These are phyloP conservation scores for Polydrusus cervinus DNA, from an alignment of 2,888 invertebrate genomes.

Conservation along the genomic window DNA sequence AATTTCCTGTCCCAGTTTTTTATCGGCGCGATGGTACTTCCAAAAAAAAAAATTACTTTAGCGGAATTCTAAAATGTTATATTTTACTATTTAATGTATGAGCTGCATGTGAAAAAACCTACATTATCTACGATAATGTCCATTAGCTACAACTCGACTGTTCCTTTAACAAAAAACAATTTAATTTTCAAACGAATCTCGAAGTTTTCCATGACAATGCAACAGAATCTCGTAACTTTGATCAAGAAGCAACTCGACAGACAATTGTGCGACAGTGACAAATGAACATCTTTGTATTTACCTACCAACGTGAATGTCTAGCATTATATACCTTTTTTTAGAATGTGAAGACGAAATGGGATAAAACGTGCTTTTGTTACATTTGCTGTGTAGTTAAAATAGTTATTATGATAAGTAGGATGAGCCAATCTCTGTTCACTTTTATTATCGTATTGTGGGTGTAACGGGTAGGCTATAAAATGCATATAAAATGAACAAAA, in stretches of 20 bases:
- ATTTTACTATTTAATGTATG: neutral
- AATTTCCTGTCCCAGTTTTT: no score
- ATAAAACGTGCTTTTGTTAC: neutral
- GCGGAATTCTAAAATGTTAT: no score
- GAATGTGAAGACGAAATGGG: conserved; percentile 8
- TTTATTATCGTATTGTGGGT: no score
- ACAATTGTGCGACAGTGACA: conserved; percentile 60
- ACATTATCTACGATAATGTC: neutral
- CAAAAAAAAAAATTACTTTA: no score
- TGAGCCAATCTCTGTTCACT: no score
- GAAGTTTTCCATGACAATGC: conserved; percentile 59
- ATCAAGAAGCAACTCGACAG: conserved; percentile 56
- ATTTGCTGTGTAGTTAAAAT: no score
- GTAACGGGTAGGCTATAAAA: no score
- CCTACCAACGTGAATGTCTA: conserved; percentile 1
- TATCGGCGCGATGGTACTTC: no score
- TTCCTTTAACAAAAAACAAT: neutral
- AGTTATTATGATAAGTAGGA: no score
- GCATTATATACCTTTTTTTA: conserved; percentile 19
- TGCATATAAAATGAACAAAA: no score
- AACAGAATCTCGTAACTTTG: conserved; percentile 56
- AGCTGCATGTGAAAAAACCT: neutral
- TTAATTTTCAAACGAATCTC: conserved; percentile 12
- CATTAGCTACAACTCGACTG: neutral
- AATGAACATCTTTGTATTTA: conserved; percentile 56